These are phyloP conservation scores for Hipparchia semele DNA, from an alignment of 2,888 invertebrate species.

Conservation along the genomic window DNA sequence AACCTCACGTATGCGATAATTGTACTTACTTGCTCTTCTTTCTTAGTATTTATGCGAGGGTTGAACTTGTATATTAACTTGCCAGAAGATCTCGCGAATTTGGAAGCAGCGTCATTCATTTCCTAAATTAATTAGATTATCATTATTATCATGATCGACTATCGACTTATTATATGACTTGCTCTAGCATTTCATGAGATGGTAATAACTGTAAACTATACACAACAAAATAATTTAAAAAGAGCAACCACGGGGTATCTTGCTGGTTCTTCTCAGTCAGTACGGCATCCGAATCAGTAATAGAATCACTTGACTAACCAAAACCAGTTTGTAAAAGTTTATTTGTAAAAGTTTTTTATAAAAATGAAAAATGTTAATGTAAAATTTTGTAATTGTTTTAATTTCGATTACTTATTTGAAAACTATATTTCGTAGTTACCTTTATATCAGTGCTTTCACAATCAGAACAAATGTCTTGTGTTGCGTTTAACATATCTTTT, in stretches of 20 bases:
- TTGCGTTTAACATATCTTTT: slow-evolving; percentile 32
- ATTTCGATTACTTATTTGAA: neutral
- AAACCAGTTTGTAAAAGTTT: too few species aligned
- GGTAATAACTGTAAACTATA: too few species aligned
- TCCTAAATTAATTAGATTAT: slow-evolving; percentile 37
- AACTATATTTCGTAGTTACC: slow-evolving; percentile 26
- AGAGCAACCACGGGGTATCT: too few species aligned
- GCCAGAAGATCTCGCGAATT: slow-evolving; percentile 41
- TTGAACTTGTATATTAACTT: slow-evolving; percentile 44
- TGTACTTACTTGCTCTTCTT: slow-evolving; percentile 41
- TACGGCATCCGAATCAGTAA: too few species aligned
- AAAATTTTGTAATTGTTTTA: neutral
- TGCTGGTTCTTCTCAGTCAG: too few species aligned
- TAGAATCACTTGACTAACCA: too few species aligned
- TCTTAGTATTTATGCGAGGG: slow-evolving; percentile 39
- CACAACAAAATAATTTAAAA: too few species aligned
- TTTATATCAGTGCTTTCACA: slow-evolving; percentile 22
- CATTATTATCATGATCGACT: too few species aligned
- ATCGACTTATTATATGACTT: neutral
- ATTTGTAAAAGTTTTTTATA: too few species aligned
- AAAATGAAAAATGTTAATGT: neutral
- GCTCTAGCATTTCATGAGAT: too few species aligned
- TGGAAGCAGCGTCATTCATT: slow-evolving; percentile 39
- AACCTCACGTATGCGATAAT: too few species aligned
- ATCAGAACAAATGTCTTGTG: slow-evolving; percentile 33